These are phyloP conservation scores for Synodontis membranacea DNA, from an alignment of 2,113 vertebrate genomes.

Conservation along the genomic window DNA sequence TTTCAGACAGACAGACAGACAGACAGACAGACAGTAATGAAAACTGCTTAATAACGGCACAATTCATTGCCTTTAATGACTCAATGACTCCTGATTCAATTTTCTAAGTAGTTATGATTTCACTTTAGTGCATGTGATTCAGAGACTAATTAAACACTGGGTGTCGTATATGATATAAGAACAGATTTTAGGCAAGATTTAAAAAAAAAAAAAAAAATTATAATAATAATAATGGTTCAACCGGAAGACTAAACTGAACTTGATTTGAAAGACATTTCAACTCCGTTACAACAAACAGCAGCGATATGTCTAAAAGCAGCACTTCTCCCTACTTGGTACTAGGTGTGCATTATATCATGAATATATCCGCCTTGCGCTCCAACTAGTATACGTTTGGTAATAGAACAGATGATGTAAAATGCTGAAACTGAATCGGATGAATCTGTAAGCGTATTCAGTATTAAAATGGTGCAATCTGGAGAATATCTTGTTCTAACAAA, in stretches of 20 bases:
- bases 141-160: background rate
- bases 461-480: background rate
- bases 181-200: background rate
- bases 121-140: background rate
- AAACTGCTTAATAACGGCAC: background rate
- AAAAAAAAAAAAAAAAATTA: too few species aligned
- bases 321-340: too few species aligned
- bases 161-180: background rate
- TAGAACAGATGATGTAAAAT: background rate
- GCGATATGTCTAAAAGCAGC: background rate
- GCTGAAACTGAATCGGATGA: background rate
- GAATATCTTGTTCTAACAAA: background rate
- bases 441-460: background rate
- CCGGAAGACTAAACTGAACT: too few species aligned
- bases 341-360: background rate
- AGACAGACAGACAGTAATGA: background rate
- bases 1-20: constrained; percentile 6
- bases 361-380: background rate
- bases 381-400: background rate
- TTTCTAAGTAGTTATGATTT: background rate
- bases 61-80: background rate
- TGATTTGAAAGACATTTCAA: too few species aligned
- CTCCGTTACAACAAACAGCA: background rate
- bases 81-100: constrained; percentile 4
- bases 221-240: too few species aligned